Percentiles rank a stretch among this genome's conserved stretches.
Evolutionary conservation across 92 coral and sea anemone species (phyloP).

Genomic region (Pocillopora meandrina): DNA sequence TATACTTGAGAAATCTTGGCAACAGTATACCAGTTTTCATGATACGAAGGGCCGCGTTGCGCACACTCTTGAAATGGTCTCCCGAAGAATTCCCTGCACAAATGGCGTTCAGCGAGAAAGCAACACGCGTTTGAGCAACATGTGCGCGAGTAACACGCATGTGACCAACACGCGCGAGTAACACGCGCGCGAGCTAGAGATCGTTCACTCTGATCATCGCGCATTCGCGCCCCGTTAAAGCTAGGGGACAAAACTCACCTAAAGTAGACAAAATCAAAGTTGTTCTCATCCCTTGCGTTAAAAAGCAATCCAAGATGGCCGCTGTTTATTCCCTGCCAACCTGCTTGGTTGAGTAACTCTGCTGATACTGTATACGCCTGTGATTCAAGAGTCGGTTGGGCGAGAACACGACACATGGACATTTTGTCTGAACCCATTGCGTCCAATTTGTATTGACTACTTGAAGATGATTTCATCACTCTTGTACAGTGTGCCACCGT

Average conservation of each 20-base stretch:
- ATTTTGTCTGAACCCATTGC: not conserved
- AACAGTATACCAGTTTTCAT: too few species aligned
- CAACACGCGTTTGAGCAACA: too few species aligned
- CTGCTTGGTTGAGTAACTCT: constrained; percentile 42
- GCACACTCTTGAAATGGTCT: too few species aligned
- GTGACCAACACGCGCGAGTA: too few species aligned
- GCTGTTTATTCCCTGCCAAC: constrained; percentile 50
- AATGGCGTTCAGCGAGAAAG: too few species aligned
- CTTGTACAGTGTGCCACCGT: constrained; percentile 22
- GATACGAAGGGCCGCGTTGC: too few species aligned
- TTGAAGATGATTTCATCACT: constrained; percentile 7
- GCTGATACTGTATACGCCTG: constrained; percentile 46
- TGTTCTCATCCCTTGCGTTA: constrained; percentile 27
- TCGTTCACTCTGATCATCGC: too few species aligned
- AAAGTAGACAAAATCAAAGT: constrained; percentile 41
- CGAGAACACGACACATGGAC: constrained; percentile 38
- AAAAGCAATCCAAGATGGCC: constrained; percentile 40
- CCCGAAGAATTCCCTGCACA: too few species aligned
- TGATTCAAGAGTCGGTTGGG: not conserved
- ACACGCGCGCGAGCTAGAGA: not conserved
- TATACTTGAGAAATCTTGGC: too few species aligned
- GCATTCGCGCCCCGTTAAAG: too few species aligned
- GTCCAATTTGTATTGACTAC: constrained; percentile 23
- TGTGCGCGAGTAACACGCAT: too few species aligned
- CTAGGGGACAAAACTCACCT: not conserved